phyloP scores from a whole-genome alignment of 2,888 invertebrate species.

The Caenorhabditis virilis region DNA sequence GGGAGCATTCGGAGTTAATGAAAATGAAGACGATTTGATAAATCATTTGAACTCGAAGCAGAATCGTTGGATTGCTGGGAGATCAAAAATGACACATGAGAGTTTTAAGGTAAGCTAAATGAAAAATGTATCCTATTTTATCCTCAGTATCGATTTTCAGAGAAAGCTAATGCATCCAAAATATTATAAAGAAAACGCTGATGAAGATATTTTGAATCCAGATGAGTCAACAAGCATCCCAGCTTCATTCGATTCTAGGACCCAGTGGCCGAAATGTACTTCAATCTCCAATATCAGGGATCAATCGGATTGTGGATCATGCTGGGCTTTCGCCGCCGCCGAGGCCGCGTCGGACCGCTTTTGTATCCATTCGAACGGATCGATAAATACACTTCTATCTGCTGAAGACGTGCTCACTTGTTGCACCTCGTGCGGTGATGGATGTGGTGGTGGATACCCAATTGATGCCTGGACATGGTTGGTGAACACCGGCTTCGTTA shows the following conservation, averaged over 20 bases:
- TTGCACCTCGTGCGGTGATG: constrained; percentile 69
- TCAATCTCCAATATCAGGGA: constrained; percentile 71
- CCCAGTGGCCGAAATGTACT: constrained; percentile 48
- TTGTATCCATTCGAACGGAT: constrained; percentile 70
- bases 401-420: constrained; percentile 71
- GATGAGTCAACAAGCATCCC: no score
- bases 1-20: no score
- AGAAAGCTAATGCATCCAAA: no score
- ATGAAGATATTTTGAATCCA: no score
- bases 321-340: constrained; percentile 76
- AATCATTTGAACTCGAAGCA: no score
- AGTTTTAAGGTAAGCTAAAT: no score
- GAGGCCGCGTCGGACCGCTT: constrained; percentile 72
- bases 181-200: no score
- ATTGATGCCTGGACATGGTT: constrained; percentile 85
- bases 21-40: no score
- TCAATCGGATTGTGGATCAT: constrained; percentile 73
- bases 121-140: no score
- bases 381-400: constrained; percentile 65
- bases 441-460: constrained; percentile 82
- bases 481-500: constrained; percentile 82
- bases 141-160: no score
- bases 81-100: no score
- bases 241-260: constrained; percentile 49
- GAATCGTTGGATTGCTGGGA: no score